Percentiles rank a stretch among this genome's conserved stretches.
Conservation (phyloP, 2,113 vertebrate species). For the Pleuronectes platessa region DNA sequence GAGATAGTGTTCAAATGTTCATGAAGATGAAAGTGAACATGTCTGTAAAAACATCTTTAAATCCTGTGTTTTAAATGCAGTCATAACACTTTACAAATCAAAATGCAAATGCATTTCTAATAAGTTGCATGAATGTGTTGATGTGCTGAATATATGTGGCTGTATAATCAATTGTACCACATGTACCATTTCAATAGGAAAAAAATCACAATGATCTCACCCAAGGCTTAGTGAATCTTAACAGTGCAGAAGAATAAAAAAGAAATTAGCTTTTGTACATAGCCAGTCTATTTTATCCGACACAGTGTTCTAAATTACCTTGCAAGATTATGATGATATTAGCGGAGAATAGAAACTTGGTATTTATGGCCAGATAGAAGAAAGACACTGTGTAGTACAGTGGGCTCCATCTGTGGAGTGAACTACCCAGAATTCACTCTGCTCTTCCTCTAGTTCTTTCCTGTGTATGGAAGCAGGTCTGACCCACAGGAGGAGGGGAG, state of each 20-base stretch:
- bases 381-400: too few relatives aligned
- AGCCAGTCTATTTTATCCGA: constrained; percentile 4
- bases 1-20: too few relatives aligned
- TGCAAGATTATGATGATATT: not conserved
- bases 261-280: constrained; percentile 11
- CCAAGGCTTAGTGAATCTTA: constrained; percentile 8
- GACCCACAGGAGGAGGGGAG: constrained; percentile 56
- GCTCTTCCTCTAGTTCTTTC: constrained; percentile 33
- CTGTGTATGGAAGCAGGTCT: constrained; percentile 35
- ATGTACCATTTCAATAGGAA: not conserved
- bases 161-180: not conserved
- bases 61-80: not conserved
- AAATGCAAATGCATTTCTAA: too few relatives aligned
- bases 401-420: not conserved
- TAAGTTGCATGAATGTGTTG: too few relatives aligned
- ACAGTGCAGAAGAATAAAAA: not conserved
- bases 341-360: not conserved
- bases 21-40: too few relatives aligned
- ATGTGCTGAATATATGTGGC: not conserved
- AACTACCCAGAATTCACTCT: constrained; percentile 1
- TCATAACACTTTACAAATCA: too few relatives aligned
- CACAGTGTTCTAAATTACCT: not conserved
- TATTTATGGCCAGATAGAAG: too few relatives aligned
- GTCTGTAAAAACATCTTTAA: not conserved
- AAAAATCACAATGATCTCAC: not conserved